phyloP scores from a whole-genome alignment of 2,797 vertebrate genomes.

The Sternotherus odoratus region DNA sequence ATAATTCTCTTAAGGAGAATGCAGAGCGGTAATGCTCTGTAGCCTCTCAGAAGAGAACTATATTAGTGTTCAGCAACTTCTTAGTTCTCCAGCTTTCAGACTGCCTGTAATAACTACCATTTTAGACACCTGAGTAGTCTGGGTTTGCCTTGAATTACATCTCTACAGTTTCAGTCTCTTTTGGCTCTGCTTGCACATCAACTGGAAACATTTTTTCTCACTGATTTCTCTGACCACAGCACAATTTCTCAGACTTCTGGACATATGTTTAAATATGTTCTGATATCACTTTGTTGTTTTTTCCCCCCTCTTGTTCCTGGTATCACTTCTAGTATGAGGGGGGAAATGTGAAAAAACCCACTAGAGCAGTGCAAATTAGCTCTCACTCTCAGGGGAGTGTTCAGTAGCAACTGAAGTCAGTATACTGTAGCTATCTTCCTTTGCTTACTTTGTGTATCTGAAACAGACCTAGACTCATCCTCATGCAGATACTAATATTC shows the following conservation, averaged over 20 bases:
- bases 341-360: not conserved
- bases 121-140: not conserved
- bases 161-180: not conserved
- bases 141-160: not conserved
- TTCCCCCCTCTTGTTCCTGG: not conserved
- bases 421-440: conserved; percentile 1
- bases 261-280: not conserved
- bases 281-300: not conserved
- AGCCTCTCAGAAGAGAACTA: not conserved
- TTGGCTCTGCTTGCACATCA: conserved; percentile 8
- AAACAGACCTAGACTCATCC: conserved; percentile 35
- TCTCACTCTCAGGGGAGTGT: not conserved
- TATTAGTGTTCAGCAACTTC: not conserved
- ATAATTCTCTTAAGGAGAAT: not conserved
- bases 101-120: not conserved
- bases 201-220: not conserved
- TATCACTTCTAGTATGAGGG: not conserved
- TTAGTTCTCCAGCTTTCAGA: not conserved
- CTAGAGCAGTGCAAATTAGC: not conserved
- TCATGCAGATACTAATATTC: conserved; percentile 52
- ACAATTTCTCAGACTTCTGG: not conserved
- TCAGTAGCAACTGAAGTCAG: not conserved
- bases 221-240: not conserved
- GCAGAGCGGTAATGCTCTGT: not conserved
- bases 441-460: conserved; percentile 27